Evolutionary conservation across 2,797 vertebrate genomes (phyloP), one percentile per base, ranked within the genome.

Genomic region (Perodicticus potto): DNA sequence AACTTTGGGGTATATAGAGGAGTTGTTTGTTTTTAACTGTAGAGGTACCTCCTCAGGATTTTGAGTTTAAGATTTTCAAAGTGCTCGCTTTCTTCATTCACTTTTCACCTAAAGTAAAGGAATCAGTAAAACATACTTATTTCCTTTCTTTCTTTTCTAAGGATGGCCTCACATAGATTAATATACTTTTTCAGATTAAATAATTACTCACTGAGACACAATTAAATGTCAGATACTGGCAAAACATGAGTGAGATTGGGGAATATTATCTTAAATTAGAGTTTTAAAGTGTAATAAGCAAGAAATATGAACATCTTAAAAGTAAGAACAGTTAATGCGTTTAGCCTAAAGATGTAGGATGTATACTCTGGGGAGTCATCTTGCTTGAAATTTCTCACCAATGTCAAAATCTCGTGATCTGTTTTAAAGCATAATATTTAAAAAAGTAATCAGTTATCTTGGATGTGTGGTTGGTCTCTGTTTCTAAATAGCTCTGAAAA

Each of bases 401-500:
- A 91, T 80, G 16, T 0, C 27, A 37, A 49, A 70, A 32, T 65
- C 40, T 81, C 8, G 17, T 55, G 4, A 93, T 1, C 22, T 85
- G 13, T 67, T 93, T 87, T n/a, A 72, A 55, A 72, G 40, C 25
- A 23, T 34, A 37, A 55, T 29, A 43, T 37, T 89, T 72, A 93
- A 37, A 1, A 73, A 93, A 69, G 43, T 37, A 82, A 65, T 61
- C 23, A 59, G 40, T 76, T 81, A 61, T 72, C 29, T 49, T 37
- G 9, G 20, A 25, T 65, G 7, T n/a, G 78, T 82, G 32, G 5
- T 20, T 84, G 12, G 23, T 3, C 3, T 81, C 61, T 63, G 10
- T 88, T 76, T 86, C 45, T 85, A 90, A 53, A 76, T 17, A 65
- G 25, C 13, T 78, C 73, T 85, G 32, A 93, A 65, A 77, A 82